These are phyloP conservation scores for Protodeltote pygarga DNA, from an alignment of 2,888 invertebrate genomes.

Conservation along the genomic window DNA sequence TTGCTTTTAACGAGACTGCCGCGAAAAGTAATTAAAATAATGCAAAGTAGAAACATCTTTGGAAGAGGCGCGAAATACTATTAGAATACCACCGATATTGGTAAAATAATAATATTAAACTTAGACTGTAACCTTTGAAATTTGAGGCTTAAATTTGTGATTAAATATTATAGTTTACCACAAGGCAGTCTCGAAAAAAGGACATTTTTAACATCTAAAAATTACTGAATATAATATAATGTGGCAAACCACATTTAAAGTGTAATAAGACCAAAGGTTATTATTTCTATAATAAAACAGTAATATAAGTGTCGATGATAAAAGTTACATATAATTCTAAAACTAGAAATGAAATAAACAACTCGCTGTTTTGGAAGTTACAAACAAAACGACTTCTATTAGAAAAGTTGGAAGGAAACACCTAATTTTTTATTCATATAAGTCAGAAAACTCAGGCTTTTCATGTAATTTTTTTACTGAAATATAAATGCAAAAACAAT, in stretches of 20 bases:
- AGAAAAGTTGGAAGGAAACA: background rate
- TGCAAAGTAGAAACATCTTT: background rate
- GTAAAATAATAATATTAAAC: too few species aligned
- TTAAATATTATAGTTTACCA: background rate
- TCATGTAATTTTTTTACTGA: too few species aligned
- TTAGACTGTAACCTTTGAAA: too few species aligned
- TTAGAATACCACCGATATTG: background rate
- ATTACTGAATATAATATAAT: slow-evolving; percentile 15
- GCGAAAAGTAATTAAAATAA: slow-evolving; percentile 7
- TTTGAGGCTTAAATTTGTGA: too few species aligned
- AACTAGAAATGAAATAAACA: background rate
- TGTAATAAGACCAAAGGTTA: slow-evolving; percentile 25
- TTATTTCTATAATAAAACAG: background rate
- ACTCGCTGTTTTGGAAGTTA: background rate
- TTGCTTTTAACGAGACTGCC: slow-evolving; percentile 22
- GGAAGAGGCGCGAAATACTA: background rate
- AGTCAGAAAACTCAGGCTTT: too few species aligned
- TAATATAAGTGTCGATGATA: background rate
- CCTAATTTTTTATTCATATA: too few species aligned
- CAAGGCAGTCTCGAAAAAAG: slow-evolving; percentile 10
- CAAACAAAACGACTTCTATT: background rate
- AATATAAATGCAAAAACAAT: too few species aligned
- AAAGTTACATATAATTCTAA: slow-evolving; percentile 1
- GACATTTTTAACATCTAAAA: slow-evolving; percentile 9
- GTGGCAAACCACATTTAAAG: slow-evolving; percentile 13